These are phyloP conservation scores for Rousettus leschenaultii DNA, from an alignment of 2,113 vertebrate genomes.

Conservation along the genomic window DNA sequence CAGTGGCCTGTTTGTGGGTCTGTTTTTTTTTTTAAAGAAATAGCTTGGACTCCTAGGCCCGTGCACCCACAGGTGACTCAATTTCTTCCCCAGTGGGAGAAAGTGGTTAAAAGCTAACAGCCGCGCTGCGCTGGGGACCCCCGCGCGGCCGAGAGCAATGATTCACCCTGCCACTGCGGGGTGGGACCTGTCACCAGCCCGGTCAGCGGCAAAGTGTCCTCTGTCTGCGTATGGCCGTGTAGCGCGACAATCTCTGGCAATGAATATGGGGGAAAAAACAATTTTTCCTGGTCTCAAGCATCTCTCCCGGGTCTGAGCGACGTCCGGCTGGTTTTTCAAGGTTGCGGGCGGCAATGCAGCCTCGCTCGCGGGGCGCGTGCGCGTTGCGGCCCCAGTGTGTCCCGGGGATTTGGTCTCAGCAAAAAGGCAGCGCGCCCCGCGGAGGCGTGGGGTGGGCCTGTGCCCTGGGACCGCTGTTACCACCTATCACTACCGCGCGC, in stretches of 20 bases:
- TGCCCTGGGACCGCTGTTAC: background rate
- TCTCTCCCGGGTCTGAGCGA: constrained; percentile 77
- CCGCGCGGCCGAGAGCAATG: constrained; percentile 78
- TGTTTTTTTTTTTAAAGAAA: background rate
- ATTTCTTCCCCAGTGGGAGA: constrained; percentile 49
- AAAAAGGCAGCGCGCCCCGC: background rate
- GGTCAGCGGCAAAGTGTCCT: constrained; percentile 75
- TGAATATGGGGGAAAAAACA: constrained; percentile 71
- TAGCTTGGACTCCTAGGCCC: background rate
- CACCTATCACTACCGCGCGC: background rate
- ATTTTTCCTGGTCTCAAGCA: constrained; percentile 75
- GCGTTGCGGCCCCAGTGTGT: no score
- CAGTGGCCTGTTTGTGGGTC: background rate
- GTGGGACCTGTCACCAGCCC: constrained; percentile 72
- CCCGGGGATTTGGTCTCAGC: background rate
- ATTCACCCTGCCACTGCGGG: constrained; percentile 78
- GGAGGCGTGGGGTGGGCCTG: background rate
- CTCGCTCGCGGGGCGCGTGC: background rate
- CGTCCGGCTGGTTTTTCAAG: constrained; percentile 79
- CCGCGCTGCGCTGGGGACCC: constrained; percentile 65
- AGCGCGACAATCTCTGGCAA: constrained; percentile 72
- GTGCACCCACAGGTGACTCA: background rate
- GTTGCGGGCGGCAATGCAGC: constrained; percentile 51
- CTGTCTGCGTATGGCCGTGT: constrained; percentile 80
- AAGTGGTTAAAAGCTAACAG: constrained; percentile 40